Base-by-base conservation (phyloP, 2,797 vertebrate species). In the Sebastes miniatus region DNA sequence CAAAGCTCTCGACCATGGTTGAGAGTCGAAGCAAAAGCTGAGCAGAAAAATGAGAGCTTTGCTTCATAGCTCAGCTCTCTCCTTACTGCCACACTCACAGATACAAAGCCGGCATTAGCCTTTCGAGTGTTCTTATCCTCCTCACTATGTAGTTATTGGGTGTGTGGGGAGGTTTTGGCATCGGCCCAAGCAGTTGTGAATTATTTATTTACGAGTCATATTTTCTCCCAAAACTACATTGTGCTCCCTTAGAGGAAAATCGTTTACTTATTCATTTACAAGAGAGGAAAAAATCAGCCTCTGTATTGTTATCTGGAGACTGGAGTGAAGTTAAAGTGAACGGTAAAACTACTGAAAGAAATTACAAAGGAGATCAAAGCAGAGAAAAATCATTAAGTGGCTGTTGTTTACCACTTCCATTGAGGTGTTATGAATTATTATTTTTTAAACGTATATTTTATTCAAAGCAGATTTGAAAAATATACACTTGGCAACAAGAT, bases 181-280 rank as follows among this genome's bases (percentile, higher is more conserved):
- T 43, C 8, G 3, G 59, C 36, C 62, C 64, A 79, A 63, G 61
- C 52, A 57, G 9, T 72, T 70, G 58, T 54, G 16, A 25, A 79
- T 83, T 65, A 77, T 80, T 88, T 85, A 80, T 87, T 79, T 65
- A 79, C 69, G 34, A 61, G 22, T 52, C 8, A 6, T 47, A 59
- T 73, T 78, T 83, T 52, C 10, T 68, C 3, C 25, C 29, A 4
- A 63, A 78, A 73, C 67, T 69, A 56, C 34, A 67, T n/a, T 36
- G 34, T 32, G 36, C 66, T 65, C 39, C 73, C 24, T 65, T n/a
- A 8, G 50, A 81, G 50, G n/a, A 58, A 57, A 84, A 39, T 39
- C 0, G 3, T 80, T 81, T 73, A 81, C 24, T 80, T 86, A 81
- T 73, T 84, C 10, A 84, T 88, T 74, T 73, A 66, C 36, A 22